These are phyloP conservation scores for Phrynocephalus forsythii DNA, from an alignment of 2,797 vertebrate genomes.

Conservation along the genomic window DNA sequence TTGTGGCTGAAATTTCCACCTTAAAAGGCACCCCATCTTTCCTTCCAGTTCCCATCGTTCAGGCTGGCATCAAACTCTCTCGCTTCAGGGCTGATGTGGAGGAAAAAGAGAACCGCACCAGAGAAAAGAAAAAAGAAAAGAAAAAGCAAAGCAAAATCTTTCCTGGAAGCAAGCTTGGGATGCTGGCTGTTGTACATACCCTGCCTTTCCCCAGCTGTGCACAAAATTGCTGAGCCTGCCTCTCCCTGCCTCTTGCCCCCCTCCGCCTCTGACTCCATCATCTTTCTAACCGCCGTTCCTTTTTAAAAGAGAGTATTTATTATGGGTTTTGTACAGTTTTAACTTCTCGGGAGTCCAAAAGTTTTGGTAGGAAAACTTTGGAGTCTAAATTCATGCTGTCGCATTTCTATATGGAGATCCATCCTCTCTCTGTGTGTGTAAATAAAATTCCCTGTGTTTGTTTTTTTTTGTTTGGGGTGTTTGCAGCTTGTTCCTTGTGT, in stretches of 20 bases:
- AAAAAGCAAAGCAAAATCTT: neutral
- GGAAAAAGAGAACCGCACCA: no score
- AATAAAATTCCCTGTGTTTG: constrained; percentile 64
- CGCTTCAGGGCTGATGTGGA: no score
- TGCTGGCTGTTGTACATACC: accelerated
- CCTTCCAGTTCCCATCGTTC: neutral
- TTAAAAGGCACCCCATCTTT: neutral
- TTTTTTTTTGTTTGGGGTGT: constrained; percentile 34
- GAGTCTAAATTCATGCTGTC: neutral
- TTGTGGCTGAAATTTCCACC: neutral
- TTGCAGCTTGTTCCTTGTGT: neutral
- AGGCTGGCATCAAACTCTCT: neutral
- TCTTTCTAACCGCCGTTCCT: neutral
- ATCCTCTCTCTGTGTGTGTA: constrained; percentile 72
- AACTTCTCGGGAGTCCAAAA: neutral
- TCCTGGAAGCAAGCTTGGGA: neutral
- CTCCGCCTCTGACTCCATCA: no score
- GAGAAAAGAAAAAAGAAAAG: neutral
- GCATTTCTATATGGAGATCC: neutral
- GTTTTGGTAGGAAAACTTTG: neutral
- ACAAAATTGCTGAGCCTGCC: constrained; percentile 26
- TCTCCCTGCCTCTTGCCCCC: neutral
- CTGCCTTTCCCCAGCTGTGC: neutral
- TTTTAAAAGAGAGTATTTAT: constrained; percentile 41
- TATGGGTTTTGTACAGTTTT: constrained; percentile 22